Evolutionary conservation across 2,888 invertebrate species (phyloP).

Genomic region (Arge pagana): DNA sequence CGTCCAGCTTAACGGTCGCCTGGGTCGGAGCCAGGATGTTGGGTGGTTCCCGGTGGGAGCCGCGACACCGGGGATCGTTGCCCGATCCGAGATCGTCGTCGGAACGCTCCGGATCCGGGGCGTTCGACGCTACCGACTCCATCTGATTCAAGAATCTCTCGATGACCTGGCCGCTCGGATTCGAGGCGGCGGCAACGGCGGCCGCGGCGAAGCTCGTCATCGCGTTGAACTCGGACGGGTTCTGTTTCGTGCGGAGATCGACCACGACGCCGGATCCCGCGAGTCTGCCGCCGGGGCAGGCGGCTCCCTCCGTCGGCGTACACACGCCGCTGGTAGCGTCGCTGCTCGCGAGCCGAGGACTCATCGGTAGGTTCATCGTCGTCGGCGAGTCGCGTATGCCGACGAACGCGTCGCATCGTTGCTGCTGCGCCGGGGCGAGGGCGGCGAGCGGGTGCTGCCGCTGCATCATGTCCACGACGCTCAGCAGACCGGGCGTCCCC

Average conservation of each 20-base stretch:
- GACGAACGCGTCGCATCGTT: conserved; percentile 39
- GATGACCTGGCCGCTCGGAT: conserved; percentile 65
- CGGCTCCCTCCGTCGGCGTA: conserved; percentile 36
- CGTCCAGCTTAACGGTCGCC: conserved; percentile 62
- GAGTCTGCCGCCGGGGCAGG: conserved; percentile 29
- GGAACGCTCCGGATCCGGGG: conserved; percentile 40
- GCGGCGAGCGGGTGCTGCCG: conserved; percentile 46
- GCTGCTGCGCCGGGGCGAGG: conserved; percentile 40
- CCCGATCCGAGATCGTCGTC: too few relatives aligned
- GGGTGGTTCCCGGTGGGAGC: too few relatives aligned
- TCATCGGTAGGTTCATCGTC: conserved; percentile 51
- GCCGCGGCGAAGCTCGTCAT: conserved; percentile 59
- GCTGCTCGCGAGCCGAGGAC: conserved; percentile 51
- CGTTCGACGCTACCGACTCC: conserved; percentile 45
- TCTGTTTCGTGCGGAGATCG: conserved; percentile 71
- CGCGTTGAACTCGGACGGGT: conserved; percentile 62
- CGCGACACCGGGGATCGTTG: too few relatives aligned
- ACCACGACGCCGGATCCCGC: conserved; percentile 62
- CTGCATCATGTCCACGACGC: conserved; percentile 59
- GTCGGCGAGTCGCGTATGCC: conserved; percentile 31
- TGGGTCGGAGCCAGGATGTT: conserved; percentile 51
- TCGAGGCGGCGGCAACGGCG: conserved; percentile 58
- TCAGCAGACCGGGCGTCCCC: conserved; percentile 43
- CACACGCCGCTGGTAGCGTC: conserved; percentile 45
- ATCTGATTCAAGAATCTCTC: conserved; percentile 65